These are phyloP conservation scores for Nyctereutes procyonoides DNA, from an alignment of 2,113 vertebrate species.

Conservation along the genomic window DNA sequence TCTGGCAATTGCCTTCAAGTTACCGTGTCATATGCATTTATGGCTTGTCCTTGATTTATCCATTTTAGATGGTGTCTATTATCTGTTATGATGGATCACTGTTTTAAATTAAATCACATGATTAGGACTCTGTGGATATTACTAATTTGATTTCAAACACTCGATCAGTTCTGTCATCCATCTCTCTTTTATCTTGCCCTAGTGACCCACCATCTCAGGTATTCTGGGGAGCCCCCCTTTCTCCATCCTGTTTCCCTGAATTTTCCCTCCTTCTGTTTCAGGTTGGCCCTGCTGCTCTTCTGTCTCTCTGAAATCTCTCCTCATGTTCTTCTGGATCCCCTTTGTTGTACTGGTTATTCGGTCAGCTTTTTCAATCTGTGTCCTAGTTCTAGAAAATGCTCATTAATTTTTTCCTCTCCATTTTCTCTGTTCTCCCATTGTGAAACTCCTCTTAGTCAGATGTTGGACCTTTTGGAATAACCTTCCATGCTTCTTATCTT, in stretches of 20 bases:
- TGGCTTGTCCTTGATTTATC: not conserved
- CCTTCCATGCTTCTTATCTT: not conserved
- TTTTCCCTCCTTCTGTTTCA: not conserved
- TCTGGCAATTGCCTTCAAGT: not conserved
- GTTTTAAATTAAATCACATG: slow-evolving; percentile 47
- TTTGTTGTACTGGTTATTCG: not conserved
- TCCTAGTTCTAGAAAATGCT: not conserved
- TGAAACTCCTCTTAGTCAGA: not conserved
- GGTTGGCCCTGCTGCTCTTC: not conserved
- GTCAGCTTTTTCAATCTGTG: not conserved
- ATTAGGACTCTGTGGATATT: not conserved
- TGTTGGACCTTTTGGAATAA: not conserved
- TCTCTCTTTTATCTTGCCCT: not conserved
- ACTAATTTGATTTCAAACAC: not conserved
- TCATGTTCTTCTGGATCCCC: not conserved
- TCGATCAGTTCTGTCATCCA: not conserved
- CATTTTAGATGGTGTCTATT: not conserved
- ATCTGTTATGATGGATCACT: slow-evolving; percentile 45
- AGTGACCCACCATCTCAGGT: not conserved
- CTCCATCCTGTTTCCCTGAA: not conserved
- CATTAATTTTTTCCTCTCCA: not conserved
- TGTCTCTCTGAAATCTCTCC: not conserved
- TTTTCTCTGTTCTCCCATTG: not conserved
- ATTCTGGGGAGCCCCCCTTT: not conserved
- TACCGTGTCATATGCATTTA: rapidly evolving